Conservation (phyloP, 2,888 invertebrate genomes). For the Neocrepidodera transversa region DNA sequence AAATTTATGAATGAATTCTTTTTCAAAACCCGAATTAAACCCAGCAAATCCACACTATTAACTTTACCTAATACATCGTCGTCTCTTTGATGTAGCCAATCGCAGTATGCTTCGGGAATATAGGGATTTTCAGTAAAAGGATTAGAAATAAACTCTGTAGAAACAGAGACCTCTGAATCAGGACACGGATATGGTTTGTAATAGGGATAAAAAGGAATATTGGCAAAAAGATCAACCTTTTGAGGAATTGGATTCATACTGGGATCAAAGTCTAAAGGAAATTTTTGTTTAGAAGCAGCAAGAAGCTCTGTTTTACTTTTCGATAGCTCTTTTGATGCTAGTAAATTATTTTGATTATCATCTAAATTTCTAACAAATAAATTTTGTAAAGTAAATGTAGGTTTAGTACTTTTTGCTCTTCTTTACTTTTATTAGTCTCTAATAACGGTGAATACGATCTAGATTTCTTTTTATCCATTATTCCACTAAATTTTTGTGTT, state of each 20-base stretch:
- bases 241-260: conserved; percentile 7
- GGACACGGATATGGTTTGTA: conserved; percentile 46
- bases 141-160: conserved; percentile 43
- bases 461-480: conserved; percentile 47
- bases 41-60: conserved; percentile 22
- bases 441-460: conserved; percentile 36
- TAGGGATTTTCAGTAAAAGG: conserved; percentile 41
- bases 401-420: conserved; percentile 37
- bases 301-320: conserved; percentile 51
- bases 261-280: conserved; percentile 53
- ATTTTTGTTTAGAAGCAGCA: conserved; percentile 51
- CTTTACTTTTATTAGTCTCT: not conserved
- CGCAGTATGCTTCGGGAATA: conserved; percentile 58
- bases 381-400: conserved; percentile 55
- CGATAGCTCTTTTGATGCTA: conserved; percentile 45
- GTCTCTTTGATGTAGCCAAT: conserved; percentile 56
- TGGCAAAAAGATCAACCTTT: conserved; percentile 54
- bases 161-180: conserved; percentile 30
- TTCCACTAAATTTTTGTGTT: conserved; percentile 45
- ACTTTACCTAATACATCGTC: conserved; percentile 55
- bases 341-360: conserved; percentile 34
- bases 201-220: conserved; percentile 57
- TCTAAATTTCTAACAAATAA: conserved; percentile 54
- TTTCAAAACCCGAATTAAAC: no score
- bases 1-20: no score